Evolutionary conservation across 2,797 vertebrate species (phyloP).

Genomic region (Peromyscus aztecus): DNA sequence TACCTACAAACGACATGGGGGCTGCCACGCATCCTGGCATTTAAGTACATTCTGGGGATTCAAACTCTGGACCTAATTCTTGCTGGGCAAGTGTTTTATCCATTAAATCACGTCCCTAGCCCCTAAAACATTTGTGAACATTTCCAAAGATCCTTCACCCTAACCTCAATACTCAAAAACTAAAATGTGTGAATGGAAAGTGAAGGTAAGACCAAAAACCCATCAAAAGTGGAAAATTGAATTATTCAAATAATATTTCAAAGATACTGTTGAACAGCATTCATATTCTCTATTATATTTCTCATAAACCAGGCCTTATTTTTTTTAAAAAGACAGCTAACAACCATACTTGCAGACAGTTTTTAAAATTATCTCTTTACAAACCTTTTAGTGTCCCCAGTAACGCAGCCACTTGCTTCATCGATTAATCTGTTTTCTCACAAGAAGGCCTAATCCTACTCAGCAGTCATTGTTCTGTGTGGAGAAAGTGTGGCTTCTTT

Average conservation of each 20-base stretch:
- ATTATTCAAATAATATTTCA: background rate
- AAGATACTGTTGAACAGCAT: background rate
- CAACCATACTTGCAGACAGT: background rate
- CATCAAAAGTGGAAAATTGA: background rate
- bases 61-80: background rate
- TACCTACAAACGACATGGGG: background rate
- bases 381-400: background rate
- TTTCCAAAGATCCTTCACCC: background rate
- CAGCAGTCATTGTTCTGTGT: background rate
- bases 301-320: background rate
- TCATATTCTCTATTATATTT: background rate
- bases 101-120: background rate
- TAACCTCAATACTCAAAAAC: background rate
- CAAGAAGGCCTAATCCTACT: background rate
- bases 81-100: background rate
- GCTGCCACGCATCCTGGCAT: background rate
- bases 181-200: background rate
- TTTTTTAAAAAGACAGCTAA: background rate
- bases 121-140: background rate
- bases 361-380: conserved; percentile 11
- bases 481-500: background rate
- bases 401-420: background rate
- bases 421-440: background rate
- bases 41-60: background rate
- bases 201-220: background rate